Conservation (phyloP, 2,888 invertebrate species). For the Thymelicus sylvestris region DNA sequence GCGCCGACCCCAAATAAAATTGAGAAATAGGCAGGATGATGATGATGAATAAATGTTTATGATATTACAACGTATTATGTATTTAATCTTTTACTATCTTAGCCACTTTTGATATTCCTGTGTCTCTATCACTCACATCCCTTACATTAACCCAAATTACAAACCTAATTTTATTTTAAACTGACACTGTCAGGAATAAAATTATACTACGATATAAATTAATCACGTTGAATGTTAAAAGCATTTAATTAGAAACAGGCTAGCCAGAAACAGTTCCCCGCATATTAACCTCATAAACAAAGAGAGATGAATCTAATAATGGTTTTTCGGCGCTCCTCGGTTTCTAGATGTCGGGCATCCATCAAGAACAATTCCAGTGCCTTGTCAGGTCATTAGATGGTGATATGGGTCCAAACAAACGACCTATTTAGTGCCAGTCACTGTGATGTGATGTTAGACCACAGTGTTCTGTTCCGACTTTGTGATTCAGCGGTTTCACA, state of each 20-base stretch:
- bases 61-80: no score
- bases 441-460: conserved; percentile 42
- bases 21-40: no score
- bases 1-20: no score
- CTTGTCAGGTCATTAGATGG: conserved; percentile 58
- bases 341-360: conserved; percentile 39
- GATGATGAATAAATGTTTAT: no score
- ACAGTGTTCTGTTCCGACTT: conserved; percentile 18
- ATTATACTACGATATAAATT: no score
- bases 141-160: no score
- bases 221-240: not conserved
- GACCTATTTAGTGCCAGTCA: conserved; percentile 46
- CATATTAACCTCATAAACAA: conserved; percentile 22
- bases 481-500: conserved; percentile 35
- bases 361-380: conserved; percentile 49
- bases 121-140: no score
- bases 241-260: not conserved
- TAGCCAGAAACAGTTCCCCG: not conserved
- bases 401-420: conserved; percentile 51
- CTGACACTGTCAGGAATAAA: no score
- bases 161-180: no score
- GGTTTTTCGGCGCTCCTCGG: conserved; percentile 23
- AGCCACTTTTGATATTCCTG: no score
- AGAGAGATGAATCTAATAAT: conserved; percentile 36
- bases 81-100: no score